A percentile compares a stretch with the other conserved stretches of the same genome.
phyloP scores from a whole-genome alignment of 2,888 invertebrate genomes.

The Agonopterix heracliana region DNA sequence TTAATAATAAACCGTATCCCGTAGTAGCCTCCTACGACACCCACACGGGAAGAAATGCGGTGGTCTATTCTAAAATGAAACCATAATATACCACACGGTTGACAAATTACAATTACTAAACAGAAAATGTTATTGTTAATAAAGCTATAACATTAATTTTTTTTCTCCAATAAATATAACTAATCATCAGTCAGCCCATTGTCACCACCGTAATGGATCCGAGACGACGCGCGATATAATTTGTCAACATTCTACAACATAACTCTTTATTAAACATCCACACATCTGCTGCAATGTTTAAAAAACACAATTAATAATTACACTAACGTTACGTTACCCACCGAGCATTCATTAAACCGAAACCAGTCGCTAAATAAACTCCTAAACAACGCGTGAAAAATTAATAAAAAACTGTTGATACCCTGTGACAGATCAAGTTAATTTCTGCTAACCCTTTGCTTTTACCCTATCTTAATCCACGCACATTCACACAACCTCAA shows the following conservation, averaged over 20 bases:
- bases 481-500: not conserved
- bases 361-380: constrained; percentile 51
- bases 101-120: too few species aligned
- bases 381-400: constrained; percentile 65
- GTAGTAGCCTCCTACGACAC: too few species aligned
- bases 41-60: too few species aligned
- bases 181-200: constrained; percentile 5
- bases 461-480: constrained; percentile 33
- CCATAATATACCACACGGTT: too few species aligned
- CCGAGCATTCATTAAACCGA: constrained; percentile 5
- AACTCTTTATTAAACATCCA: constrained; percentile 6
- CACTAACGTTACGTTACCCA: constrained; percentile 14
- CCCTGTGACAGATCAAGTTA: constrained; percentile 58
- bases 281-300: constrained; percentile 45
- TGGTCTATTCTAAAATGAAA: too few species aligned
- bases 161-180: constrained; percentile 19
- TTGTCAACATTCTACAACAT: constrained; percentile 28
- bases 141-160: not conserved
- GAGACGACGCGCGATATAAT: constrained; percentile 30
- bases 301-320: constrained; percentile 43
- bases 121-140: too few species aligned
- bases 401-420: constrained; percentile 57
- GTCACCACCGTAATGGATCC: constrained; percentile 4
- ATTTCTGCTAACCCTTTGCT: constrained; percentile 44
- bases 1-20: too few species aligned